Evolutionary conservation across 2,797 vertebrate genomes (phyloP).

Genomic region (Sebastes steindachneri): DNA sequence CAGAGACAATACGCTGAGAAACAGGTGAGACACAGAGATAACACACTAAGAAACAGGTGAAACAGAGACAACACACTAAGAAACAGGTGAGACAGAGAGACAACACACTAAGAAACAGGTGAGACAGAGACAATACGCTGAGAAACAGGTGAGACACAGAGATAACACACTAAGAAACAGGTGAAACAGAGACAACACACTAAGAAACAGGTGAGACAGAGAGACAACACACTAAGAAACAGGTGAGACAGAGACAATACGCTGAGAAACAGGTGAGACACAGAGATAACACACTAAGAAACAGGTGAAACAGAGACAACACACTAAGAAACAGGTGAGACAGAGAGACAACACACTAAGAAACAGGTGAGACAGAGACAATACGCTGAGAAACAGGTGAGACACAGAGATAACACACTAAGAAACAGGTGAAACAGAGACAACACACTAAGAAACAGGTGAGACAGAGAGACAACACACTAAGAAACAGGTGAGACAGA

Average conservation of each 20-base stretch:
- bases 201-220: not conserved
- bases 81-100: not conserved
- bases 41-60: not conserved
- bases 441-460: not conserved
- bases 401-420: not conserved
- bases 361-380: not conserved
- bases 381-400: too few species aligned
- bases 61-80: not conserved
- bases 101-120: not conserved
- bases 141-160: not conserved
- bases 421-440: not conserved
- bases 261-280: not conserved
- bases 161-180: not conserved
- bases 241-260: conserved; percentile 15
- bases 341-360: not conserved
- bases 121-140: not conserved
- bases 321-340: not conserved
- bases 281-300: not conserved
- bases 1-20: not conserved
- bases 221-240: not conserved
- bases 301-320: not conserved
- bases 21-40: not conserved
- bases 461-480: conserved; percentile 4
- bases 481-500: not conserved
- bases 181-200: not conserved